Percentiles rank a stretch among this genome's conserved stretches.
Evolutionary conservation across 2,113 vertebrate genomes (phyloP).

Genomic region (Lanius collurio): DNA sequence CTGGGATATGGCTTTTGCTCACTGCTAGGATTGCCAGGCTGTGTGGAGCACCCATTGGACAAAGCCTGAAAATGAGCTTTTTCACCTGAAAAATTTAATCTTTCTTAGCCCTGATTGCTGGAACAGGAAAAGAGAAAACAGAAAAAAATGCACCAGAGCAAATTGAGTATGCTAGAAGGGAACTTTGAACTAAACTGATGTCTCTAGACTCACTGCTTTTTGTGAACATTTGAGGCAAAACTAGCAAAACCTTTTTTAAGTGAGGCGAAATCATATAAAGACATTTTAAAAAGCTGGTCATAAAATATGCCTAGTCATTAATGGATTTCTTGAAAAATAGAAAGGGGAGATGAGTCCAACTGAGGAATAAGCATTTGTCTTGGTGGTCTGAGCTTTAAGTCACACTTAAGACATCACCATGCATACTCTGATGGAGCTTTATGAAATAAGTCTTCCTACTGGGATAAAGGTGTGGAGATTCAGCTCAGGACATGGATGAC

Average conservation of each 20-base stretch:
- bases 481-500: background rate
- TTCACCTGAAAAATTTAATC: background rate
- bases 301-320: background rate
- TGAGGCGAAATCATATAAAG: background rate
- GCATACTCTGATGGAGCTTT: background rate
- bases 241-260: background rate
- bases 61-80: background rate
- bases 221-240: background rate
- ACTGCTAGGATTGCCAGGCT: background rate
- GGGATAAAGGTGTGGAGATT: background rate
- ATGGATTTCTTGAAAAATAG: background rate
- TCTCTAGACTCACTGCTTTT: background rate
- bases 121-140: background rate
- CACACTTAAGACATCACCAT: fast-evolving
- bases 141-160: background rate
- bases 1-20: background rate
- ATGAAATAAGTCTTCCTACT: background rate
- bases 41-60: background rate
- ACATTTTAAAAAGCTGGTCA: background rate
- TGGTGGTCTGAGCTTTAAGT: background rate
- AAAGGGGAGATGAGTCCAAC: background rate
- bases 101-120: background rate
- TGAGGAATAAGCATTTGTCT: background rate
- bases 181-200: background rate
- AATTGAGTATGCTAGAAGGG: background rate